phyloP scores from a whole-genome alignment of 1,140 invertebrate genomes.

The Drosophila dunni region DNA sequence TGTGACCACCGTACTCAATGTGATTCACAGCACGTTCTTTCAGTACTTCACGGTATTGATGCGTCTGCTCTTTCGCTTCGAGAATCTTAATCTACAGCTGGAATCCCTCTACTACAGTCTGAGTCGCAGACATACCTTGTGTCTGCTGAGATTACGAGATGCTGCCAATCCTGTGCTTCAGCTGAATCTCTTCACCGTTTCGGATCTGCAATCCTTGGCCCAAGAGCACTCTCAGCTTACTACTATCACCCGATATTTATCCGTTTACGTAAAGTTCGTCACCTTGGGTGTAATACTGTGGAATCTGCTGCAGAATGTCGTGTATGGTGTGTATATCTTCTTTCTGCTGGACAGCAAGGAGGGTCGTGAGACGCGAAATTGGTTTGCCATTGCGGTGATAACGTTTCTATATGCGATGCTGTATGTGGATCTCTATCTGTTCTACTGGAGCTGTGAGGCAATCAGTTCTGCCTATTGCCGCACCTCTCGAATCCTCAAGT shows the following conservation, averaged over 20 bases:
- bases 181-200: not conserved
- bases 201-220: conserved; percentile 1
- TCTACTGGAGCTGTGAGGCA: conserved; percentile 33
- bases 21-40: conserved; percentile 26
- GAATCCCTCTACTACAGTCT: conserved; percentile 19
- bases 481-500: conserved; percentile 2
- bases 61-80: conserved; percentile 8
- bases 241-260: conserved; percentile 5
- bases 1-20: conserved; percentile 7
- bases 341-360: conserved; percentile 13
- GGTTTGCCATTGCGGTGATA: not conserved
- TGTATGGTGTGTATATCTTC: conserved; percentile 11
- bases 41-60: conserved; percentile 26
- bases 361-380: not conserved
- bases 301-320: conserved; percentile 21
- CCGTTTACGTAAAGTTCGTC: not conserved
- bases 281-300: conserved; percentile 9
- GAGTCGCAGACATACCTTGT: not conserved
- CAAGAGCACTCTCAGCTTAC: conserved; percentile 18
- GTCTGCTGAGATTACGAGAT: not conserved
- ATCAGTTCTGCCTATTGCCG: conserved; percentile 5
- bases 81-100: conserved; percentile 26
- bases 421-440: conserved; percentile 27
- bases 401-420: conserved; percentile 5
- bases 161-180: not conserved